phyloP scores from a whole-genome alignment of 2,113 vertebrate species.

The Psittacus erithacus region DNA sequence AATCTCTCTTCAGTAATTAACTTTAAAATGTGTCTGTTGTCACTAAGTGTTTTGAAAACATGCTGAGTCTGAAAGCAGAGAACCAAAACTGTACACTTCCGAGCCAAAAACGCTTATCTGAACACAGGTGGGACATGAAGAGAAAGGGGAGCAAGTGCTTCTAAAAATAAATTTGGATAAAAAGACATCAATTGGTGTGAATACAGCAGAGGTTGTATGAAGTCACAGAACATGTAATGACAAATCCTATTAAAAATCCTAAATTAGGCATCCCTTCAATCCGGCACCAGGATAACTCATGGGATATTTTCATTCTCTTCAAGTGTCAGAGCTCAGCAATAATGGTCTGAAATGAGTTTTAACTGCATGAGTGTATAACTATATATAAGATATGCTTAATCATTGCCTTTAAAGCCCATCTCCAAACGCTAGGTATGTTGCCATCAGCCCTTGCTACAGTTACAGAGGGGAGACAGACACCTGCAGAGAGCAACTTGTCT shows the following conservation, averaged over 20 bases:
- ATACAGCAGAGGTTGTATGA: neutral
- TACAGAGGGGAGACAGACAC: neutral
- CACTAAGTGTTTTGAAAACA: neutral
- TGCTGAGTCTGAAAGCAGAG: neutral
- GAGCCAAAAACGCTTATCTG: neutral
- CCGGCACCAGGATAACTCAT: neutral
- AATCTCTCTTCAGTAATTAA: neutral
- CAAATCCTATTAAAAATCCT: neutral
- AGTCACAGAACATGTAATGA: neutral
- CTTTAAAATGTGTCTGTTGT: neutral
- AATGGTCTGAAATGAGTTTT: neutral
- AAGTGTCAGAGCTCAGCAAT: neutral
- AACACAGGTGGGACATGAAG: neutral
- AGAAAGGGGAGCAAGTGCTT: neutral
- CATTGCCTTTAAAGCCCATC: neutral
- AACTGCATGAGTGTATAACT: neutral
- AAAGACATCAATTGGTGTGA: neutral
- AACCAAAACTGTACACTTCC: neutral
- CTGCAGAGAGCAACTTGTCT: neutral
- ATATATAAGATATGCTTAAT: neutral
- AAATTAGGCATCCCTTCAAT: neutral
- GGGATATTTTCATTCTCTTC: neutral
- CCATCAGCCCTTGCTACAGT: neutral
- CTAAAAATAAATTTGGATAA: neutral
- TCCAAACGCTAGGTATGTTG: neutral